These are phyloP conservation scores for Sternarchorhynchus goeldii DNA, from an alignment of 2,797 vertebrate genomes.

Conservation along the genomic window DNA sequence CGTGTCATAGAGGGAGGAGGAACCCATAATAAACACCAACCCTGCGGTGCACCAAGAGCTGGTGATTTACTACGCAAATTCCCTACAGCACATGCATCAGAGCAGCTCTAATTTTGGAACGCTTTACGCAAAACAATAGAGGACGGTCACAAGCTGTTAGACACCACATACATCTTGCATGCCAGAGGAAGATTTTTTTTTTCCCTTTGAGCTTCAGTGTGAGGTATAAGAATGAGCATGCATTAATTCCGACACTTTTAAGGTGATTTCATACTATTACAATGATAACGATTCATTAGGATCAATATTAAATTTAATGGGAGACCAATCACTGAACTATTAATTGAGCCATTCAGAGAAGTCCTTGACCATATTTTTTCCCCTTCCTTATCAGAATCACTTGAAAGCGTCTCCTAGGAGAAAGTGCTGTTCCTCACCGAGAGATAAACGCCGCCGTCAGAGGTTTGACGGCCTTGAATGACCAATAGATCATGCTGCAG, in stretches of 20 bases:
- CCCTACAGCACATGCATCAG: conserved; percentile 1
- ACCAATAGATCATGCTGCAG: conserved; percentile 29
- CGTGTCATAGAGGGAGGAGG: neutral
- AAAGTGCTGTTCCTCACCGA: neutral
- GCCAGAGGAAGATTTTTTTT: neutral
- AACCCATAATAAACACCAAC: conserved; percentile 2
- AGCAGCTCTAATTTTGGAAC: conserved; percentile 10
- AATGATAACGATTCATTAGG: conserved; percentile 27
- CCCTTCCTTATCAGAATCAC: conserved; percentile 9
- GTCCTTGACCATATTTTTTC: neutral
- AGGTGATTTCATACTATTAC: conserved; percentile 23
- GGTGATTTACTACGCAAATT: conserved; percentile 14
- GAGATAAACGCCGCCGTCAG: conserved; percentile 28
- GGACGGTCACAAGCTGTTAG: conserved; percentile 44
- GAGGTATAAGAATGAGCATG: conserved; percentile 16
- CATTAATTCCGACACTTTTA: conserved; percentile 25
- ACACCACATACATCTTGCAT: conserved; percentile 29
- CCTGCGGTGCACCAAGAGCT: neutral
- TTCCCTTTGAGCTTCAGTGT: neutral
- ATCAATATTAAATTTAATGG: conserved; percentile 26
- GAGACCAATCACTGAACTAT: conserved; percentile 28
- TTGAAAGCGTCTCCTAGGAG: conserved; percentile 17
- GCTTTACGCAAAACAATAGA: neutral
- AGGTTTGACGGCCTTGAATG: conserved; percentile 38
- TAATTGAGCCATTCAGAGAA: conserved; percentile 27